Percentiles rank a stretch among this genome's conserved stretches.
Evolutionary conservation across 1,140 invertebrate genomes (phyloP).

Genomic region (Rhopalosiphum padi): DNA sequence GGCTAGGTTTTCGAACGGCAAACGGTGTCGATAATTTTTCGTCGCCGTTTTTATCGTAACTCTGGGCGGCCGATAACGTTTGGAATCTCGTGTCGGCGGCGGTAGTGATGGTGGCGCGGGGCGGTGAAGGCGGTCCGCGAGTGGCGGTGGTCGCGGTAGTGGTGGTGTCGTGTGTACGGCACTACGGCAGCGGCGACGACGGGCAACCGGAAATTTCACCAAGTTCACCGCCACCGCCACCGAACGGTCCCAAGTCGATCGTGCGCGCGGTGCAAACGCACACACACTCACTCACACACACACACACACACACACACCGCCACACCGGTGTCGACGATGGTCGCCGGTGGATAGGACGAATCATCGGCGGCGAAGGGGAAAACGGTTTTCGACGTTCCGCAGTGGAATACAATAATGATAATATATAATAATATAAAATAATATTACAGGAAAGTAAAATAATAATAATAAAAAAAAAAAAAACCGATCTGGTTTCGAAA

Average conservation of each 20-base stretch:
- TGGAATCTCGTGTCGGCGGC: constrained; percentile 20
- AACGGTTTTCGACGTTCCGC: constrained; percentile 53
- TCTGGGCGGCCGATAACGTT: constrained; percentile 30
- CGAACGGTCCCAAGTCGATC: constrained; percentile 55
- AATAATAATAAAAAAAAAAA: not conserved
- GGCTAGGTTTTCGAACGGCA: not conserved
- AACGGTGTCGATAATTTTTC: not conserved
- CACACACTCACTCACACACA: not conserved
- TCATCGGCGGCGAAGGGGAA: constrained; percentile 15
- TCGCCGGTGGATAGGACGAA: not conserved
- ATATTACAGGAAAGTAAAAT: not conserved
- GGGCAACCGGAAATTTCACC: constrained; percentile 57
- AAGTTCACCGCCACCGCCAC: constrained; percentile 50
- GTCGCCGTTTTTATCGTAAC: constrained; percentile 25
- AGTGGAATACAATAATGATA: constrained; percentile 1
- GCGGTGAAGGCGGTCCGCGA: not conserved
- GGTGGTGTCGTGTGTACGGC: not conserved
- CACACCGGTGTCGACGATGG: not conserved
- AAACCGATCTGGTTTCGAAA: constrained; percentile 36
- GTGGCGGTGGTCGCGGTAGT: not conserved
- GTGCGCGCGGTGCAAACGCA: constrained; percentile 15
- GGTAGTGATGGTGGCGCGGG: not conserved
- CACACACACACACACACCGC: not conserved
- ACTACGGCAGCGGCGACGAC: not conserved
- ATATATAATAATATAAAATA: not conserved